These are phyloP conservation scores for Eurytoma adleriae DNA, from an alignment of 2,888 invertebrate genomes.

Conservation along the genomic window DNA sequence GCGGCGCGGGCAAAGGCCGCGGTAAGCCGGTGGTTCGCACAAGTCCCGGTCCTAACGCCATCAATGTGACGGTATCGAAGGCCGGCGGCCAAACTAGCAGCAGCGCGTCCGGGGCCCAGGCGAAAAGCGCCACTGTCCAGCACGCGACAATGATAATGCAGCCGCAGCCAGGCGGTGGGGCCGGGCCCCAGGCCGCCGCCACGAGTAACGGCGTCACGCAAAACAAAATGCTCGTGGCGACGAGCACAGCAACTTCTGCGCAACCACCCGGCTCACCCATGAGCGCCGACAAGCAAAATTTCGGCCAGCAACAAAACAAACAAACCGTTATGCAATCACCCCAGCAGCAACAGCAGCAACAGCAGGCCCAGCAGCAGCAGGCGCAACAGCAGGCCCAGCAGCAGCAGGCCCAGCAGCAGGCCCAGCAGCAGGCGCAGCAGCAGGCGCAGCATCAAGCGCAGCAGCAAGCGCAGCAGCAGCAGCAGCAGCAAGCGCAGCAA, in stretches of 20 bases:
- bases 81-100: conserved; percentile 76
- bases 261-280: conserved; percentile 78
- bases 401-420: conserved; percentile 68
- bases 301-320: conserved; percentile 73
- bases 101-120: conserved; percentile 68
- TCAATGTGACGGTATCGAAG: conserved; percentile 77
- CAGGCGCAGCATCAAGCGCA: conserved; percentile 69
- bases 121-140: conserved; percentile 77
- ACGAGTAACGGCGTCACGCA: conserved; percentile 53
- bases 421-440: conserved; percentile 64
- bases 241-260: conserved; percentile 63
- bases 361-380: conserved; percentile 61
- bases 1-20: conserved; percentile 80
- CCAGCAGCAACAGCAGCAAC: conserved; percentile 66
- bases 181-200: conserved; percentile 16
- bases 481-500: conserved; percentile 67
- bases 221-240: conserved; percentile 62
- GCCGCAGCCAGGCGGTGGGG: conserved; percentile 40
- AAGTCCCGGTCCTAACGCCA: conserved; percentile 82
- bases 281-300: conserved; percentile 78
- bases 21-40: conserved; percentile 83
- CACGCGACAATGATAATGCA: conserved; percentile 70
- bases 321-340: conserved; percentile 72
- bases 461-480: conserved; percentile 67
- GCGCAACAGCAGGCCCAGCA: conserved; percentile 62